Base-by-base conservation (phyloP, 2,888 invertebrate species). In the Monoplex corrugatus region DNA sequence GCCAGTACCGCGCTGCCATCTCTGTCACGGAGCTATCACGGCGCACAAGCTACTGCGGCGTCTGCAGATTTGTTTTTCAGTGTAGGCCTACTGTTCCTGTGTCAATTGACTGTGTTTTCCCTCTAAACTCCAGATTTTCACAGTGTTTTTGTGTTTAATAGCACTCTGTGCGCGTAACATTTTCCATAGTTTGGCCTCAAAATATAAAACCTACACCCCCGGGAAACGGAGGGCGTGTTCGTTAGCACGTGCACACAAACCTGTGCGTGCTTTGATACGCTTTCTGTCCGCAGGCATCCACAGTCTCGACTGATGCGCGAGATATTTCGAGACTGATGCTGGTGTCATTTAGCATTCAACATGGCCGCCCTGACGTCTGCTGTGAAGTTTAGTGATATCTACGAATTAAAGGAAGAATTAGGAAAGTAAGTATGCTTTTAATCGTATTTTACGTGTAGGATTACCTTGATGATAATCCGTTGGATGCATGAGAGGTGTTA, bases 321-420 rank as follows among this genome's bases (percentile, higher is more conserved):
- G 93, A 93, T 91, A 89, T 88, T 89, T 88, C 94, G 95, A 93
- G 94, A 94, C 89, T 87, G 89, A 90, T 90, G 90, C 89, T 90
- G 93, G 93, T 94, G 93, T 94, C 93, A 94, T 95, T 95, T 95
- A 94, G 91, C 94, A 94, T 95, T 95, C 95, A 95, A 95, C 94
- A 96, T 96, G 95, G 96, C 95, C 92, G 95, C 96, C 93, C 96
- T 95, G 93, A 95, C 96, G 91, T 93, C 98, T 97, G 98, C 98
- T 97, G 99, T 99, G 96, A 98, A 99, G 96, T 99, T 99, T 97
- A 99, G 98, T 97, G 99, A 99, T 97, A 99, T 99, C 97, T 99
- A 99, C 97, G 99, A 99, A 96, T 97, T 99, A 95, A 99, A 99
- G 97, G 99, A 99, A 97, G 99, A 99, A 97, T 97, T 99, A 96